Conservation (phyloP, 2,113 vertebrate species). For the Zapornia atra region DNA sequence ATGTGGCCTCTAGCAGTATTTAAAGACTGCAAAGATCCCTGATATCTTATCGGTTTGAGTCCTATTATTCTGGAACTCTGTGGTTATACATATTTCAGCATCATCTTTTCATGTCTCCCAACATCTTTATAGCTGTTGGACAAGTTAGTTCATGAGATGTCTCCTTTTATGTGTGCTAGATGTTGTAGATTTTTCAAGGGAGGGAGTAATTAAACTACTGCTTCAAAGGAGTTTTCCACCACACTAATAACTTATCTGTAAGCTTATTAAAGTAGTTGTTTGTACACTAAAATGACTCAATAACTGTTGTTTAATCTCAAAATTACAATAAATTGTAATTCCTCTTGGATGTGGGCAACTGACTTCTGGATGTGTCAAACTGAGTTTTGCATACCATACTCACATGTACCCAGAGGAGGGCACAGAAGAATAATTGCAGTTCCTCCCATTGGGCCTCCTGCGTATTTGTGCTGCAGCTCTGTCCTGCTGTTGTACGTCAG, state of each 20-base stretch:
- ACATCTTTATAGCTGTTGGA: not conserved
- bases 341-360: not conserved
- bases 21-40: not conserved
- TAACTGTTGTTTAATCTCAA: slow-evolving; percentile 16
- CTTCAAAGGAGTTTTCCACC: slow-evolving; percentile 33
- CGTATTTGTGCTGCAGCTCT: fast-evolving
- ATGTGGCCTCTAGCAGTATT: not conserved
- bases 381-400: not conserved
- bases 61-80: slow-evolving; percentile 16
- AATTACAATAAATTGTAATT: slow-evolving; percentile 34
- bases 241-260: slow-evolving; percentile 37
- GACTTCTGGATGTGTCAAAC: not conserved
- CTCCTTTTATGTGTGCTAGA: slow-evolving; percentile 43
- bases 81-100: slow-evolving; percentile 30
- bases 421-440: not conserved
- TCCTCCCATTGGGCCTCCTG: not conserved
- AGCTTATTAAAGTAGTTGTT: slow-evolving; percentile 27
- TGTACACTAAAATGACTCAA: slow-evolving; percentile 49
- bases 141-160: slow-evolving; percentile 3
- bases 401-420: not conserved
- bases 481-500: not conserved
- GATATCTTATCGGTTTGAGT: not conserved
- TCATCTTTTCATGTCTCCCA: slow-evolving; percentile 34
- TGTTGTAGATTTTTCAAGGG: slow-evolving; percentile 36
- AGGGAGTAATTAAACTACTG: slow-evolving; percentile 38